Conservation (phyloP, 1,140 invertebrate species). For the Melipona quadrifasciata region DNA sequence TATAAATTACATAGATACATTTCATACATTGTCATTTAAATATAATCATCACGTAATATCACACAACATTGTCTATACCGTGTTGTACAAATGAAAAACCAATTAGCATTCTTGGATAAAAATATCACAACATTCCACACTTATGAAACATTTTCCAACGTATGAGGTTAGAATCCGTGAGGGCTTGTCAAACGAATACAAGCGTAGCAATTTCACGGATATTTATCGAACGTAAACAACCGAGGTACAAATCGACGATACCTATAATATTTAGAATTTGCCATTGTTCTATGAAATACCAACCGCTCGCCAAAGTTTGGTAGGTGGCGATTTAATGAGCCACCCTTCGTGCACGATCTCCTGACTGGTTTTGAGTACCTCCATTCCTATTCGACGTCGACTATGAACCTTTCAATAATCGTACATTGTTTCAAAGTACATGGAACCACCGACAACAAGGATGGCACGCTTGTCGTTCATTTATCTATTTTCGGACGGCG, state of each 20-base stretch:
- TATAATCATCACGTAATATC: background rate
- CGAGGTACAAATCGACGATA: background rate
- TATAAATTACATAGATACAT: background rate
- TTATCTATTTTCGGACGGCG: conserved; percentile 68
- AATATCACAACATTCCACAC: conserved; percentile 13
- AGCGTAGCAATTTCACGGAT: background rate
- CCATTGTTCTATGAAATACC: conserved; percentile 78
- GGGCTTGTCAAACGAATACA: background rate
- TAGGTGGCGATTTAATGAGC: conserved; percentile 95
- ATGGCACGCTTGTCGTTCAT: conserved; percentile 61
- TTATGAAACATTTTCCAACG: background rate
- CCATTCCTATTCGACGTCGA: conserved; percentile 57
- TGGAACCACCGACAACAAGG: conserved; percentile 58
- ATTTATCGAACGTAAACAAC: conserved; percentile 55
- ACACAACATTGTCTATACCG: background rate
- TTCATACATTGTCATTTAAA: background rate
- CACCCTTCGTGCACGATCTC: conserved; percentile 92
- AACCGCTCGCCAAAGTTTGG: conserved; percentile 94
- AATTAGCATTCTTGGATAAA: background rate
- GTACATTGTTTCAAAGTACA: conserved; percentile 35
- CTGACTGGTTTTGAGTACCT: conserved; percentile 77
- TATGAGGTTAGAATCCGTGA: conserved; percentile 19
- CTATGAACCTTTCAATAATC: conserved; percentile 40
- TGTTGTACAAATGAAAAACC: background rate
- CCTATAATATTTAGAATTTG: background rate